Evolutionary conservation across 2,888 invertebrate genomes (phyloP), one percentile per base, ranked within the genome.

Genomic region (Aphidoletes aphidimyza): DNA sequence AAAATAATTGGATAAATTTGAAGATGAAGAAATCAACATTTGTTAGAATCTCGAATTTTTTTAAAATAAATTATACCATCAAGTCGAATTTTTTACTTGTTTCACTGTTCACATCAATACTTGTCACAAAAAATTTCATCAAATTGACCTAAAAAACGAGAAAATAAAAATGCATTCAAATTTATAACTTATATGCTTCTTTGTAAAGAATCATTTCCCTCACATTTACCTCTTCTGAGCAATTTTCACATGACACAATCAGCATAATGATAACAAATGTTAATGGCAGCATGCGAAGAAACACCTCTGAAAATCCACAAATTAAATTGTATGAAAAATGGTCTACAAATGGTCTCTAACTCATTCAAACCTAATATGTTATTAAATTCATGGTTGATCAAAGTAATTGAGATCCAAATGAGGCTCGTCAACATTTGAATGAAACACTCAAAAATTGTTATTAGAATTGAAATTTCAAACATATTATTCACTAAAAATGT

Each of bases 391-490:
- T 37, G 39, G 11, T 81, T n/a, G n/a, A n/a, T n/a, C n/a, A n/a
- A n/a, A n/a, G 22, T n/a, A 81, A 19, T 19, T 81, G 36, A 81
- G 11, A 81, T 37, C 81, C 81, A 81, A n/a, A 81, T n/a, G 1
- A 37, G 0, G n/a, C 37, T 36, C 11, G 81, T 14, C 36, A 81
- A 22, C 22, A 81, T n/a, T n/a, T 37, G 81, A 81, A 81, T 9
- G 11, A 81, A 81, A 81, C 11, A n/a, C n/a, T 81, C n/a, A n/a
- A 81, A n/a, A 37, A 81, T 37, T 6, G 6, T 81, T n/a, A 81
- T 37, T n/a, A 81, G 11, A 1, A 81, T 11, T 0, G 81, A 81
- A n/a, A 37, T 37, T 37, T 37, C 81, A 81, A 81, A 81, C 36
- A 81, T 81, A 37, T 81, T 37, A 37, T 81, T 81, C 0, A 37